Evolutionary conservation across 2,888 invertebrate genomes (phyloP), one percentile per base, ranked within the genome.

Genomic region (Diplolepis rosae): DNA sequence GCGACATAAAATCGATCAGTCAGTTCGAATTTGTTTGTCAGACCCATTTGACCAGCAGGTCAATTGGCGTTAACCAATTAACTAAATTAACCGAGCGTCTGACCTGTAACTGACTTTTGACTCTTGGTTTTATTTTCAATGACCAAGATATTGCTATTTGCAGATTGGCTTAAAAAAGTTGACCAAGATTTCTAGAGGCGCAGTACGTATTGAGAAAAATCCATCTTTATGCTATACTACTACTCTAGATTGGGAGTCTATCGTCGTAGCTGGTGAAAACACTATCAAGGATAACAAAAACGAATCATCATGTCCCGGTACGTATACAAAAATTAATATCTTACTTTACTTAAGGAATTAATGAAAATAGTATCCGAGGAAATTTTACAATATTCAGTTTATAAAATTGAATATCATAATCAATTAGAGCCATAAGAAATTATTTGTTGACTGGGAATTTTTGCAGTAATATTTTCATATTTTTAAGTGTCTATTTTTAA

Each of bases 171-270:
- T 96, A 7, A 90, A 89, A 67, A 93, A 92, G 39, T 90, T 97
- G 52, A 90, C 93, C 0, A 92, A 93, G 79, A 95, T 98, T 75
- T 92, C 94, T 75, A 91, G 94, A 69, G 98, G 98, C 0, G 94
- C 94, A 4, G 95, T 97, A 0, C 92, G 94, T 27, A 92, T 98
- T 51, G 93, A 93, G 84, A 92, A 92, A 71, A 94, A 95, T 84
- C 92, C 93, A 1, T 91, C 92, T 45, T 91, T 98, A 0, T 98
- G 98, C 87, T 95, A 93, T 85, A 90, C 94, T 0, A 90, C 94
- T 69, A 93, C 93, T 0, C 89, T 95, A 15, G 90, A 94, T 83
- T 95, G 95, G 95, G 84, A 86, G 6, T 78, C 79, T n/a, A 91
- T 94, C 73, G 90, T 91, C 1, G 83, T 77, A 13, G 87, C 81